These are phyloP conservation scores for Augochlorella aurata DNA, from an alignment of 2,888 invertebrate genomes.

Conservation along the genomic window DNA sequence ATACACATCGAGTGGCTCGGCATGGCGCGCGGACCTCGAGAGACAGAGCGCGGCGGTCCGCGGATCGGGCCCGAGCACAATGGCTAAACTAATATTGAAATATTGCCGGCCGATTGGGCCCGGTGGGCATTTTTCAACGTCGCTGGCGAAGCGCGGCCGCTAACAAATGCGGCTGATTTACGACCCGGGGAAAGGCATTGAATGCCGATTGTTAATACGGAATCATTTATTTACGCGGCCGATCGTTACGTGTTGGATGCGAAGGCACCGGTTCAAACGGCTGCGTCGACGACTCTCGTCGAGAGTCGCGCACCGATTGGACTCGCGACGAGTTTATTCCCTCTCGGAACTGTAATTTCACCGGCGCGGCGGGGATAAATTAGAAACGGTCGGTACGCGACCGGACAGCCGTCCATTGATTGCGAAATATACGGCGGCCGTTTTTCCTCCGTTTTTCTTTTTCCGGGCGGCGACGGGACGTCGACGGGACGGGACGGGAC, in stretches of 20 bases:
- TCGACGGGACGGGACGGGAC: conserved; percentile 1
- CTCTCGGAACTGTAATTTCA: conserved; percentile 51
- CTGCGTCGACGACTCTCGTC: not conserved
- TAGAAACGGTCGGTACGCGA: conserved; percentile 39
- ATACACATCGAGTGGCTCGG: conserved; percentile 1
- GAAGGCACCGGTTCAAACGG: not conserved
- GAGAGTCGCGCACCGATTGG: conserved; percentile 17
- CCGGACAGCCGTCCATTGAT: conserved; percentile 51
- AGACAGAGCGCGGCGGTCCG: conserved; percentile 23
- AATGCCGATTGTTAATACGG: conserved; percentile 73
- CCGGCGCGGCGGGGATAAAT: conserved; percentile 58
- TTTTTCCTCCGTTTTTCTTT: conserved; percentile 26
- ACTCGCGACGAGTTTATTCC: conserved; percentile 62
- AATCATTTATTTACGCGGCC: conserved; percentile 74
- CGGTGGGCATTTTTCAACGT: conserved; percentile 78
- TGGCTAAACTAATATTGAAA: conserved; percentile 81
- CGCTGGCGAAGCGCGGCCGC: conserved; percentile 75
- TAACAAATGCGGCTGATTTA: conserved; percentile 79
- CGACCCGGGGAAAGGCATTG: conserved; percentile 52
- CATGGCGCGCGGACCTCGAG: conserved; percentile 40
- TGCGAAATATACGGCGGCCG: conserved; percentile 52
- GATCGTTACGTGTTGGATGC: conserved; percentile 55
- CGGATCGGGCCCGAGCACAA: conserved; percentile 67
- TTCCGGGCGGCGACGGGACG: conserved; percentile 7
- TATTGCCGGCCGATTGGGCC: conserved; percentile 77